Conservation (phyloP, 2,797 vertebrate genomes). For the Gymnoscopelus braueri region DNA sequence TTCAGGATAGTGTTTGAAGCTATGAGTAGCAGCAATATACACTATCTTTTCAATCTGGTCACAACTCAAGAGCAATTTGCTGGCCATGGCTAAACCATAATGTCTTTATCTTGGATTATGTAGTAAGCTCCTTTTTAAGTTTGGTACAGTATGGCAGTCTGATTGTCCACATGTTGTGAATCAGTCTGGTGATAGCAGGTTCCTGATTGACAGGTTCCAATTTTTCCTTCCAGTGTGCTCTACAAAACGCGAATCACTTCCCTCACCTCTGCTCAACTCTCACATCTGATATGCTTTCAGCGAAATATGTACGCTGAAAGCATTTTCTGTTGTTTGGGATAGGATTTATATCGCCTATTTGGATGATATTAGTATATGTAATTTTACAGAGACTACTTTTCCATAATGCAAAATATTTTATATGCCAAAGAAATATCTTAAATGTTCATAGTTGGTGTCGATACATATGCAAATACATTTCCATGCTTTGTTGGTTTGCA, state of each 20-base stretch:
- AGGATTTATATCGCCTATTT: constrained; percentile 41
- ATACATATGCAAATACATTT: constrained; percentile 63
- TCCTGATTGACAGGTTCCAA: constrained; percentile 37
- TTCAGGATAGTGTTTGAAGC: neutral
- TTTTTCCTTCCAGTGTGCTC: constrained; percentile 40
- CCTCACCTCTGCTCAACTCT: neutral
- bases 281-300: neutral
- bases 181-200: constrained; percentile 28
- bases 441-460: constrained; percentile 58
- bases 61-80: constrained; percentile 6
- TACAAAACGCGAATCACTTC: constrained; percentile 25
- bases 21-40: constrained; percentile 7
- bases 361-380: constrained; percentile 23
- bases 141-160: constrained; percentile 9
- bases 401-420: constrained; percentile 47
- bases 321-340: constrained; percentile 27
- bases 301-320: constrained; percentile 6
- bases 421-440: constrained; percentile 63
- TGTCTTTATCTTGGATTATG: constrained; percentile 39
- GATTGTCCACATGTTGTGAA: constrained; percentile 32
- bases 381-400: constrained; percentile 48
- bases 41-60: neutral
- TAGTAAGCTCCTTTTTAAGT: neutral
- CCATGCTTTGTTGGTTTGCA: constrained; percentile 43
- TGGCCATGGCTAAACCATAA: constrained; percentile 8